Evolutionary conservation across 2,888 invertebrate genomes (phyloP), one percentile per base, ranked within the genome.

Genomic region (Nemurella pictetii): DNA sequence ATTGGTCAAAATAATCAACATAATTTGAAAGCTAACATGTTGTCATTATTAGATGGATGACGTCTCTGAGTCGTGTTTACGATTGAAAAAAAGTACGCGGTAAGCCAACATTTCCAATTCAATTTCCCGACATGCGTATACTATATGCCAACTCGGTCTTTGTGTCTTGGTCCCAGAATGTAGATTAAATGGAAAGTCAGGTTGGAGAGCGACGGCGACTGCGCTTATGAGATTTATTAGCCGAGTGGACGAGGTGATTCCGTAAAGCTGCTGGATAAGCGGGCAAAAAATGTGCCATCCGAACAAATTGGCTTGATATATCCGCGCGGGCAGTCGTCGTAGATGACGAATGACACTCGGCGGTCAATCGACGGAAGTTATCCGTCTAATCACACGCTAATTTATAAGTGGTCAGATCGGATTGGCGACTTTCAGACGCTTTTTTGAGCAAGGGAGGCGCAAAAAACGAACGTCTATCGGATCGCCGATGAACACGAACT

Each of bases 391-490:
- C 27, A n/a, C 26, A 55, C 15, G 29, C 82, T 82, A 82, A 82
- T 82, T 72, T 72, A 72, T 82, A 82, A 82, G 82, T 82, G 82
- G 82, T 82, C 82, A 55, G 25, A 28, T 82, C 26, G 55, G 82
- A 82, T 72, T 55, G 72, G 27, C 29, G 29, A 82, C 72, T 55
- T 28, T 55, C 30, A 78, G 30, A 30, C 30, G 30, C n/a, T 7
- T 78, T 78, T 75, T 75, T 2, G 26, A 75, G 26, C 0, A 26
- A 27, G 4, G 75, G 27, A 20, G 20, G 1, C 12, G 55, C 55
- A 55, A 12, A 55, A 55, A 55, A 55, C 9, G 55, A 55, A 55
- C 20, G 55, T 55, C 55, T 12, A 55, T 12, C 55, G 20, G n/a
- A n/a, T 55, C 20, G 55, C 9, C 55, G 55, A 55, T 12, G 3